Conservation (phyloP, 1,140 invertebrate genomes). For the Saccostrea echinata region DNA sequence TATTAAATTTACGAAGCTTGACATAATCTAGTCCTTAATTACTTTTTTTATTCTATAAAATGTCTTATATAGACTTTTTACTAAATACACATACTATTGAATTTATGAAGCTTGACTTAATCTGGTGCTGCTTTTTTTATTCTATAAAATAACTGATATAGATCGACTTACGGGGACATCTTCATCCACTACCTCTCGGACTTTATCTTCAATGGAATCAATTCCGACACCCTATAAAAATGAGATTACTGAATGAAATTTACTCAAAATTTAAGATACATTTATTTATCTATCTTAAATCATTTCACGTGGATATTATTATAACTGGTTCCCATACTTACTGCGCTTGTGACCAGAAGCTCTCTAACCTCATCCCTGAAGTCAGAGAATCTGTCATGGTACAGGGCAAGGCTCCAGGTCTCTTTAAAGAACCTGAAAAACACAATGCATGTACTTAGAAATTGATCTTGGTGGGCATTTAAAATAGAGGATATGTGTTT, state of each 20-base stretch:
- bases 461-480: not conserved
- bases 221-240: constrained; percentile 67
- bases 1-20: too few species aligned
- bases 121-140: too few species aligned
- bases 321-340: constrained; percentile 62
- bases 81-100: too few species aligned
- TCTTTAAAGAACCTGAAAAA: constrained; percentile 77
- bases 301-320: too few species aligned
- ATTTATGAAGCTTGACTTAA: too few species aligned
- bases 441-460: not conserved
- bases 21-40: too few species aligned
- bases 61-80: too few species aligned
- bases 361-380: constrained; percentile 79
- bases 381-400: constrained; percentile 79
- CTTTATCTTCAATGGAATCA: constrained; percentile 75
- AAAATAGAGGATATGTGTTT: not conserved
- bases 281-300: too few species aligned
- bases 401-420: constrained; percentile 77
- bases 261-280: too few species aligned
- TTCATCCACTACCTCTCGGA: constrained; percentile 76
- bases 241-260: not conserved
- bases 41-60: too few species aligned
- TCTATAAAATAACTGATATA: not conserved
- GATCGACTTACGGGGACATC: constrained; percentile 73
- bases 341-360: constrained; percentile 75